These are phyloP conservation scores for Stegostoma tigrinum DNA, from an alignment of 2,113 vertebrate genomes.

Conservation along the genomic window DNA sequence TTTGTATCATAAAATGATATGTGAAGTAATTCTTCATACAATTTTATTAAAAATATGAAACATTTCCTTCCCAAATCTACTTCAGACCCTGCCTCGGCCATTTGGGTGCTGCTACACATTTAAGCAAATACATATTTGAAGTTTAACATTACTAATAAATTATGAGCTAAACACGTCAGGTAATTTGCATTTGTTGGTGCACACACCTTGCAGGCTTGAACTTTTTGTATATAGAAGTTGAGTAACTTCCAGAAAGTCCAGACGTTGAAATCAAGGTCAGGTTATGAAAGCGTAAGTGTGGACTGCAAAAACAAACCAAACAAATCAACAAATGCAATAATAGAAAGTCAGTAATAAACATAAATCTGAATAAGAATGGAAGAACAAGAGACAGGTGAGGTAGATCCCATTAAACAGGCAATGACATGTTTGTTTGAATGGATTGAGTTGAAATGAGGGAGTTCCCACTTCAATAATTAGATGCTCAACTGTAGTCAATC, in stretches of 20 bases:
- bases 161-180: not conserved
- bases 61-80: not conserved
- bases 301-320: slow-evolving; percentile 54
- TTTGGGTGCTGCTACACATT: not conserved
- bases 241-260: slow-evolving; percentile 63
- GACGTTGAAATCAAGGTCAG: slow-evolving; percentile 79
- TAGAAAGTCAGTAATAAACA: not conserved
- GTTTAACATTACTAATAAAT: not conserved
- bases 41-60: not conserved
- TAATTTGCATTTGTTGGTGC: not conserved
- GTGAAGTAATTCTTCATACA: not conserved
- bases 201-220: slow-evolving; percentile 82
- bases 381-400: no score
- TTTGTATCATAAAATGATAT: not conserved
- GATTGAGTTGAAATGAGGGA: not conserved
- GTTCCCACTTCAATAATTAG: no score
- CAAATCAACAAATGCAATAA: slow-evolving; percentile 28
- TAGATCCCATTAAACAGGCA: no score
- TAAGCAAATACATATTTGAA: not conserved
- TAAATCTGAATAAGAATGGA: not conserved
- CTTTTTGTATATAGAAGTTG: slow-evolving; percentile 45
- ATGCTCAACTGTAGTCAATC: no score
- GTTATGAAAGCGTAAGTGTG: slow-evolving; percentile 81
- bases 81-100: not conserved
- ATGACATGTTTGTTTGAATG: no score